Percentiles rank a stretch among this genome's conserved stretches.
phyloP scores from a whole-genome alignment of 1,140 invertebrate genomes.

The Drosophila parvula region DNA sequence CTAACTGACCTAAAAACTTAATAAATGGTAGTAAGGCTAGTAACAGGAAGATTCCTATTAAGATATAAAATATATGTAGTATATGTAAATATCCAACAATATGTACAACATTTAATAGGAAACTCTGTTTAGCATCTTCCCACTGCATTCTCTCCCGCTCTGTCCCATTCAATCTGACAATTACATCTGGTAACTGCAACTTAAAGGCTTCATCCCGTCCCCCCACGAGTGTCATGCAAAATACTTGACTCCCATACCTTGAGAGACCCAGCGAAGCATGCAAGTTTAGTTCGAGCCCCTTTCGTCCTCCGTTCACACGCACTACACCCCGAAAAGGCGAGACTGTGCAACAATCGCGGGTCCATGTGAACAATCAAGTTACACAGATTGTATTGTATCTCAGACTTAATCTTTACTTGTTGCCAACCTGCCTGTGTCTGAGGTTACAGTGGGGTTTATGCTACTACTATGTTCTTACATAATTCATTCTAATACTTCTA shows the following conservation, averaged over 20 bases:
- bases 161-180: not conserved
- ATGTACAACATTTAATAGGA: too few species aligned
- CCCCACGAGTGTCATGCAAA: constrained; percentile 11
- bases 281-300: constrained; percentile 9
- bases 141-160: constrained; percentile 1
- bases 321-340: constrained; percentile 9
- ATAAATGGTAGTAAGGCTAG: too few species aligned
- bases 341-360: constrained; percentile 14
- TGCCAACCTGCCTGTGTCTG: constrained; percentile 13
- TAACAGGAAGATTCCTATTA: not conserved
- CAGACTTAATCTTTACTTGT: constrained; percentile 3
- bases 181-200: constrained; percentile 15
- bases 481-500: not conserved
- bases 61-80: not conserved
- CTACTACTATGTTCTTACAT: not conserved
- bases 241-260: constrained; percentile 30
- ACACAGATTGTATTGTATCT: constrained; percentile 15
- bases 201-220: constrained; percentile 6
- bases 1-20: too few species aligned
- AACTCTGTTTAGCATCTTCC: not conserved
- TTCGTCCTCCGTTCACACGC: constrained; percentile 22
- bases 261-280: constrained; percentile 33
- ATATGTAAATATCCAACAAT: not conserved
- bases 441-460: not conserved
- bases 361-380: constrained; percentile 25